Evolutionary conservation across 2,113 vertebrate genomes (phyloP).

Genomic region (Aptenodytes patagonicus): DNA sequence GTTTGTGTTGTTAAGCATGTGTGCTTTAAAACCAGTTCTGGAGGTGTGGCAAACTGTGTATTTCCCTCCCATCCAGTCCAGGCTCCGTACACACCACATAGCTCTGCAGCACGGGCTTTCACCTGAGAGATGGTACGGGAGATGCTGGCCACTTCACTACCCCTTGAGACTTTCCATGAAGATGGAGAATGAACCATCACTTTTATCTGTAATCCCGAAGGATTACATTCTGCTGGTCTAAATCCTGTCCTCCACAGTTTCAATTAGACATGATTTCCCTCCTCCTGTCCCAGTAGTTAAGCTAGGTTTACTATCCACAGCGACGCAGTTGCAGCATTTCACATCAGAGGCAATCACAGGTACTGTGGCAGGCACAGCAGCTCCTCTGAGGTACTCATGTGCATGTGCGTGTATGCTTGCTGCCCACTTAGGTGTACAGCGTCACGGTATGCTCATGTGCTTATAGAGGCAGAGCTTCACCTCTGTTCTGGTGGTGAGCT

Average conservation of each 20-base stretch:
- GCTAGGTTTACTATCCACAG: background rate
- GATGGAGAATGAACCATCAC: background rate
- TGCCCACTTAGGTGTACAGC: background rate
- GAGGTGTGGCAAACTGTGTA: background rate
- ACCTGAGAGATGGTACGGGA: background rate
- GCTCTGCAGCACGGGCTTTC: background rate
- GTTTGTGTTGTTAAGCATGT: background rate
- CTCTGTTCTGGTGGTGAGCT: background rate
- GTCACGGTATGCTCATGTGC: fast-evolving
- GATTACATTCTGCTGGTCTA: background rate
- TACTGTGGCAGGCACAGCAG: background rate
- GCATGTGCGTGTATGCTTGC: fast-evolving
- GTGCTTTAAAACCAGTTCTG: background rate
- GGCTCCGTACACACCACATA: background rate
- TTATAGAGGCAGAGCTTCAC: background rate
- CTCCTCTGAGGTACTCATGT: background rate
- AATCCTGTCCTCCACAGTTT: background rate
- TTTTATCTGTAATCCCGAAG: background rate
- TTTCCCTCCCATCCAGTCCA: background rate
- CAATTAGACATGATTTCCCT: background rate
- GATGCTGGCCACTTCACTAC: background rate
- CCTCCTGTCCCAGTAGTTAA: background rate
- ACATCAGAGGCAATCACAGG: fast-evolving
- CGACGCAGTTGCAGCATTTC: background rate
- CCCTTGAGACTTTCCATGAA: background rate